phyloP scores from a whole-genome alignment of 2,797 vertebrate species.

The Acrossocheilus fasciatus region DNA sequence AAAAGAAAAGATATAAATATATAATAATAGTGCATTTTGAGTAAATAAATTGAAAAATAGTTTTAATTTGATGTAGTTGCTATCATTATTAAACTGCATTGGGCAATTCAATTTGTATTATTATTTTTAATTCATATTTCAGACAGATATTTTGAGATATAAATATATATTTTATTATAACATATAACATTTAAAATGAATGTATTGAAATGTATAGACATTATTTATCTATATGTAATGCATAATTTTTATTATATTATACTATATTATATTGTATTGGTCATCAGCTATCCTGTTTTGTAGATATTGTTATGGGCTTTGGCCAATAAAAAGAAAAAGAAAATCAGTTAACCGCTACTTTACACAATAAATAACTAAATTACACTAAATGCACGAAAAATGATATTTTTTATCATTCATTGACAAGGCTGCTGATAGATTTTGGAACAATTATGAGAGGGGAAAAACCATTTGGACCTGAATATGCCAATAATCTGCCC shows the following conservation, averaged over 20 bases:
- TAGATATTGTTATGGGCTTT: neutral
- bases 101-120: neutral
- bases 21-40: neutral
- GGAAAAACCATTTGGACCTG: neutral
- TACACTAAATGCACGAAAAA: neutral
- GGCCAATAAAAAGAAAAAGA: neutral
- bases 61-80: neutral
- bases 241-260: neutral
- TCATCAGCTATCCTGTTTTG: neutral
- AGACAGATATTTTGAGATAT: neutral
- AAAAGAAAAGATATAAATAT: neutral
- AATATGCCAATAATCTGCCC: neutral
- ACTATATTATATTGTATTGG: neutral
- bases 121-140: neutral
- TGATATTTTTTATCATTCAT: neutral
- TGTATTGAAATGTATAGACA: neutral
- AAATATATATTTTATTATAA: neutral
- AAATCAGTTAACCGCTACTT: neutral
- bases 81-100: neutral
- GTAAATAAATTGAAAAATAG: neutral
- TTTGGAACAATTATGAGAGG: neutral
- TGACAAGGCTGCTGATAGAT: neutral
- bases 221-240: neutral
- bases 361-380: neutral
- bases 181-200: neutral